Conservation (phyloP, 1,140 invertebrate species). For the Aphidius gifuensis region DNA sequence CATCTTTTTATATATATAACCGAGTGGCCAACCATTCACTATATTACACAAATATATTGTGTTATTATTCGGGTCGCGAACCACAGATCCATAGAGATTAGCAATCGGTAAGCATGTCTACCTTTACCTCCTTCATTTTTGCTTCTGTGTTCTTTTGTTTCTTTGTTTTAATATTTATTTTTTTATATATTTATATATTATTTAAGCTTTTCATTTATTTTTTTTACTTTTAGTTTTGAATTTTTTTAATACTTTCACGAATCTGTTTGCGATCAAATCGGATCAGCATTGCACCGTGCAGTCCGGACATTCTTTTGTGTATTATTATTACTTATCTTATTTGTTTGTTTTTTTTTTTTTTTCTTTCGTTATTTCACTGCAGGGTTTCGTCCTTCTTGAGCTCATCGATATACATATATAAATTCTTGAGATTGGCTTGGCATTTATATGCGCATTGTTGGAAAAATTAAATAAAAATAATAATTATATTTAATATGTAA, state of each 20-base stretch:
- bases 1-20: constrained; percentile 14
- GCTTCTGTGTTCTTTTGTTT: constrained; percentile 14
- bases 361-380: too few species aligned
- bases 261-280: constrained; percentile 11
- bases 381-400: too few species aligned
- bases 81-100: constrained; percentile 29
- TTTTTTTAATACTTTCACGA: not conserved
- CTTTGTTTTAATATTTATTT: not conserved
- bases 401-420: too few species aligned
- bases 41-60: constrained; percentile 35
- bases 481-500: too few species aligned
- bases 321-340: not conserved
- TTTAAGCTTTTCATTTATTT: not conserved
- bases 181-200: not conserved
- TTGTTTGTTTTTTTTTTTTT: not conserved
- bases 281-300: constrained; percentile 5
- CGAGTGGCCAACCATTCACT: constrained; percentile 24
- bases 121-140: not conserved
- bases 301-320: constrained; percentile 8
- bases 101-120: constrained; percentile 13
- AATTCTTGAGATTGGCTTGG: too few species aligned
- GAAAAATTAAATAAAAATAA: too few species aligned
- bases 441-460: too few species aligned
- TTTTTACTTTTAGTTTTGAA: not conserved
- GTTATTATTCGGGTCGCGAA: constrained; percentile 34